Base-by-base conservation (phyloP, 2,797 vertebrate species). In the Enteromius paludinosus region DNA sequence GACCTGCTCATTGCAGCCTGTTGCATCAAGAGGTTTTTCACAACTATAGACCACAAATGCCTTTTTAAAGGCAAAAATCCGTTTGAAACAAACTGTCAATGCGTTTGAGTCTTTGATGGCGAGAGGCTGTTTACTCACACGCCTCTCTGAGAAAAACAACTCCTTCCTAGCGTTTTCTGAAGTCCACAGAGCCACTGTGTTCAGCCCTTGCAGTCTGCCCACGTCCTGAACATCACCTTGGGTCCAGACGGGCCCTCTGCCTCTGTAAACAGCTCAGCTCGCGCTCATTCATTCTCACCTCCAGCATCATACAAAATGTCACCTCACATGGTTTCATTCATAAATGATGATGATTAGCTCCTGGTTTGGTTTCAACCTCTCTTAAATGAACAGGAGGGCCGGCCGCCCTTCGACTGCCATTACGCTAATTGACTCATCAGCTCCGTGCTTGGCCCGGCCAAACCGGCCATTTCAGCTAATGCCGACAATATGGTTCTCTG, bases 361-460 rank as follows among this genome's bases (percentile, higher is more conserved):
- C 28, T 75, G 81, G 49, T 82, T 72, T 45, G 62, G 35, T 49
- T 71, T 83, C 81, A 65, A 33, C 20, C 71, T 73, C 79, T 70
- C 84, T 47, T 74, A 62, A 72, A 64, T 59, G 49, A 82, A 75
- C 84, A 65, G 41, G 64, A 87, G 70, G 75, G 64, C 75, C 75
- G 74, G 33, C 70, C 81, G 83, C 72, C 82, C 85, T 69, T 86
- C 59, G 80, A 73, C 73, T 83, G 65, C 79, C 80, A 76, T 68
- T 30, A 23, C 5, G 33, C 66, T 86, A 88, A 89, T 88, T 87
- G 77, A 81, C 79, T 89, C 81, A 89, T 88, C 85, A 83, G 81
- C 84, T 65, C 62, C 2, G 54, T 64, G 61, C 78, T 59, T 56
- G 77, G 79, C 85, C 71, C 64, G 78, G 86, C 76, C 65, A 59